Percentiles rank a stretch among this genome's conserved stretches.
Evolutionary conservation across 1,140 invertebrate species (phyloP).

Genomic region (Nylanderia fulva): DNA sequence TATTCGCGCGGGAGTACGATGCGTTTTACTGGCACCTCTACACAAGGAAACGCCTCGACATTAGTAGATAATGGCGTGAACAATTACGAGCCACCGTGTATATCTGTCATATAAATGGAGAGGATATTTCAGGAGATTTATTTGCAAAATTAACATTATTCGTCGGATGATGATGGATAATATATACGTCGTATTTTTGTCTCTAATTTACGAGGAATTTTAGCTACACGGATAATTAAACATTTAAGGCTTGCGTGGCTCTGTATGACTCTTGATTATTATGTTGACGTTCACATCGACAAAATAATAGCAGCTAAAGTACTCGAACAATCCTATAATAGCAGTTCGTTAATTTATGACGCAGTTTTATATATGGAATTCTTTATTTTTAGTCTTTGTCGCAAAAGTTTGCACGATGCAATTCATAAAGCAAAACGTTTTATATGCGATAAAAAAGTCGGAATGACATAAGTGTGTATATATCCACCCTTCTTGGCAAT

Average conservation of each 20-base stretch:
- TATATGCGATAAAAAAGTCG: conserved; percentile 4
- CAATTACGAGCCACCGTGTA: conserved; percentile 43
- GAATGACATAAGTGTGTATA: not conserved
- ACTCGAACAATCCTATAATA: not conserved
- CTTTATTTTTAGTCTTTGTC: conserved; percentile 20
- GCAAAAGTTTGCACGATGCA: conserved; percentile 25
- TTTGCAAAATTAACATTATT: not conserved
- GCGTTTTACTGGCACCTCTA: not conserved
- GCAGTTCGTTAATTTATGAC: not conserved
- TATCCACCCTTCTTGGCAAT: not conserved
- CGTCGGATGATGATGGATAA: not conserved
- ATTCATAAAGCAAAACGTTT: conserved; percentile 28
- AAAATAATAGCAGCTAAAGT: conserved; percentile 7
- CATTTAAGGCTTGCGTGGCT: not conserved
- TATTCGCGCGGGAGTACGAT: not conserved
- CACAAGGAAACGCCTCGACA: conserved; percentile 58
- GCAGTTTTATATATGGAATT: not conserved
- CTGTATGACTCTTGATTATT: not conserved
- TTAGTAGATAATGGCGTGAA: conserved; percentile 62
- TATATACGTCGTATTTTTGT: not conserved
- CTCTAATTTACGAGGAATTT: not conserved
- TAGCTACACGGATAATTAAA: not conserved
- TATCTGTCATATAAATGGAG: not conserved
- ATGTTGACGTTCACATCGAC: not conserved
- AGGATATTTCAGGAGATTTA: not conserved